Evolutionary conservation across 2,888 invertebrate genomes (phyloP).

Genomic region (Cotesia congregata): DNA sequence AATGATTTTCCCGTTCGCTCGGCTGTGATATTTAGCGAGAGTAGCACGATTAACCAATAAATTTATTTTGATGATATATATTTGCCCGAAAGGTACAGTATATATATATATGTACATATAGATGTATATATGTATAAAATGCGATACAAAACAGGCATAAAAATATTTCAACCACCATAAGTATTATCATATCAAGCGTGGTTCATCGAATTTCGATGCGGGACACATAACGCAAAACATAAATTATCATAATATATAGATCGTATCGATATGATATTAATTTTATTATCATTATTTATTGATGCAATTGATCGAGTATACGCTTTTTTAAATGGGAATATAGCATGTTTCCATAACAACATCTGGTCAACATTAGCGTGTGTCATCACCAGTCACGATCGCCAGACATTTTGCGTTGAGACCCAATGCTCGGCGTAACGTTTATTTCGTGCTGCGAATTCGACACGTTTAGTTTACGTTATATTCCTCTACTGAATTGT

Average conservation of each 20-base stretch:
- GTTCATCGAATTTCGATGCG: conserved; percentile 60
- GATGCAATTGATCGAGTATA: not conserved
- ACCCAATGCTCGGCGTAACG: not conserved
- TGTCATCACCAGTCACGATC: conserved; percentile 34
- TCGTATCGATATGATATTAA: not conserved
- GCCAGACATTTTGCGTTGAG: conserved; percentile 19
- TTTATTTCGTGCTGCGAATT: conserved; percentile 44
- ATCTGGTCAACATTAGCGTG: conserved; percentile 18
- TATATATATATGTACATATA: not conserved
- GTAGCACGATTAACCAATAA: conserved; percentile 12
- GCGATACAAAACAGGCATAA: not conserved
- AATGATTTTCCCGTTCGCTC: conserved; percentile 16
- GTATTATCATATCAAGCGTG: conserved; percentile 33
- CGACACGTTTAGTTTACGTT: conserved; percentile 36
- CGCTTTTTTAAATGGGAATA: not conserved
- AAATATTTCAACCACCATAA: not conserved
- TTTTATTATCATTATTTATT: not conserved
- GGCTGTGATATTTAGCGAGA: conserved; percentile 6
- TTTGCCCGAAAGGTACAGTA: conserved; percentile 18
- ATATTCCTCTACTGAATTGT: conserved; percentile 26
- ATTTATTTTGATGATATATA: conserved; percentile 6
- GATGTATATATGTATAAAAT: not conserved
- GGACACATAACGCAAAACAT: conserved; percentile 49
- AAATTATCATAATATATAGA: conserved; percentile 20
- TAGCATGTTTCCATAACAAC: conserved; percentile 1